Evolutionary conservation across 2,113 vertebrate genomes (phyloP).

Genomic region (Nymphicus hollandicus): DNA sequence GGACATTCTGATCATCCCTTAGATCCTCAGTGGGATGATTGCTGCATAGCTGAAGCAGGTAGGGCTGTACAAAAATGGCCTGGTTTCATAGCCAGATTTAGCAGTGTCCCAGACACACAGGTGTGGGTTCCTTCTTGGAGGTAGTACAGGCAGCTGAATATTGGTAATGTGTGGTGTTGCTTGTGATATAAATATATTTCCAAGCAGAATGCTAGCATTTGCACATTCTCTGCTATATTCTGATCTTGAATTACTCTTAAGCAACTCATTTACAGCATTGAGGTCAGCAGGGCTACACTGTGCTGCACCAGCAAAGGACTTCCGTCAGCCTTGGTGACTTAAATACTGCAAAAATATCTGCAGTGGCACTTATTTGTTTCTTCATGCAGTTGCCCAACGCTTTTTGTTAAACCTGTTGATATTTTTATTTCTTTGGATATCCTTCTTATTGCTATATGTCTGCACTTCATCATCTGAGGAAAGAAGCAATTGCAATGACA

Average conservation of each 20-base stretch:
- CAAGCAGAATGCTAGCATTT: not conserved
- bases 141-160: not conserved
- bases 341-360: not conserved
- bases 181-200: not conserved
- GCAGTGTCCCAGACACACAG: not conserved
- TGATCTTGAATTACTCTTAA: not conserved
- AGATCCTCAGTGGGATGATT: not conserved
- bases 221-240: not conserved
- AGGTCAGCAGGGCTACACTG: not conserved
- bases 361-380: not conserved
- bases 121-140: not conserved
- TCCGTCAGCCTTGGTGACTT: not conserved
- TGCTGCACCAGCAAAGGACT: not conserved
- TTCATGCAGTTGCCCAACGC: not conserved
- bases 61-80: not conserved
- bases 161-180: not conserved
- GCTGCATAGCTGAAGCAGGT: not conserved
- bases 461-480: slow-evolving; percentile 34
- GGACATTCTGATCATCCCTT: not conserved
- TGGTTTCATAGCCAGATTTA: not conserved
- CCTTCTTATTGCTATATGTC: not conserved
- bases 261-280: not conserved
- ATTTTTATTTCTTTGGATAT: not conserved
- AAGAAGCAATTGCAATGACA: slow-evolving; percentile 53
- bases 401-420: slow-evolving; percentile 36